phyloP scores from a whole-genome alignment of 2,888 invertebrate species.

The Monochamus alternatus region DNA sequence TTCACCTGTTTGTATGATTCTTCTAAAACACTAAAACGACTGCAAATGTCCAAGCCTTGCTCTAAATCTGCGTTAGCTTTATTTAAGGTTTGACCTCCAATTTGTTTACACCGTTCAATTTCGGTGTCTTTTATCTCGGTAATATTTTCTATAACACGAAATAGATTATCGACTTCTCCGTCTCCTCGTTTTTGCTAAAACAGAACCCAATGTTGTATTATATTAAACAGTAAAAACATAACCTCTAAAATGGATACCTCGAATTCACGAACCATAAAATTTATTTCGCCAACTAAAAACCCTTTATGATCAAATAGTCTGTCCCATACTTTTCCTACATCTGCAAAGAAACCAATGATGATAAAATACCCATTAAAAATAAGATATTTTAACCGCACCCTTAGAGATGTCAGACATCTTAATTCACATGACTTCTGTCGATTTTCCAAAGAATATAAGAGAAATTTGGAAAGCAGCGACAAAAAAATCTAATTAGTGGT shows the following conservation, averaged over 20 bases:
- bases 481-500: too few relatives aligned
- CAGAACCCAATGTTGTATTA: neutral
- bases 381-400: constrained; percentile 62
- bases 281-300: constrained; percentile 89
- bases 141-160: constrained; percentile 83
- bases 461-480: too few relatives aligned
- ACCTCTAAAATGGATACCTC: constrained; percentile 74
- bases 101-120: constrained; percentile 78
- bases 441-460: neutral
- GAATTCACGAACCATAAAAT: constrained; percentile 87
- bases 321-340: constrained; percentile 87
- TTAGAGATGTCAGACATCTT: constrained; percentile 66
- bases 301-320: constrained; percentile 91
- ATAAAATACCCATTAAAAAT: constrained; percentile 34
- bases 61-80: constrained; percentile 78
- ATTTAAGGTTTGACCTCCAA: constrained; percentile 76
- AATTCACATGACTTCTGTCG: constrained; percentile 23
- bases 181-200: constrained; percentile 84
- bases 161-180: constrained; percentile 85
- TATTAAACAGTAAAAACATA: constrained; percentile 45
- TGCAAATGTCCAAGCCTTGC: constrained; percentile 77
- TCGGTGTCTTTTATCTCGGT: constrained; percentile 85
- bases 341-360: constrained; percentile 72
- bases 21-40: constrained; percentile 77
- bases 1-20: constrained; percentile 68